Evolutionary conservation across 2,113 vertebrate species (phyloP), one percentile per base, ranked within the genome.

Genomic region (Suricata suricatta): DNA sequence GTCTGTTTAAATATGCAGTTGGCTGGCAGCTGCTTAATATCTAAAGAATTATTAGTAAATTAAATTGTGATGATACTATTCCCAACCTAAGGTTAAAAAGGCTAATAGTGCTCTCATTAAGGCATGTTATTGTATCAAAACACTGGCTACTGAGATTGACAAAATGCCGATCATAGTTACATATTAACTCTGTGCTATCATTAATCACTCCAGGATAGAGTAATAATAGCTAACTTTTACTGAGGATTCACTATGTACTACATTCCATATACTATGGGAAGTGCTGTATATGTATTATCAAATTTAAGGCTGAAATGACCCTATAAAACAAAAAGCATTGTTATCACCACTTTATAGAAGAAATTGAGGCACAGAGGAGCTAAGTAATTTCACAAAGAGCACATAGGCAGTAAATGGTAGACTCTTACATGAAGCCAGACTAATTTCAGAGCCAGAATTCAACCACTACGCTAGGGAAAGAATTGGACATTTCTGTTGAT

Each of bases 341-440:
- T 57, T 89, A 60, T 50, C 31, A 10, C 23, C 5, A 92, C 74
- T 88, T 93, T 41, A 74, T 35, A 84, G 85, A 85, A 72, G 63
- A 94, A 94, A 92, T 5, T 47, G 64, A 82, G 5, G 23, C 33
- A 96, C 38, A 92, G 54, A 74, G 89, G 44, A 35, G 52, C 44
- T 97, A 97, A 91, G 29, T 44, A 92, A 91, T 91, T 93, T 91
- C 44, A 93, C 4, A 38, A 93, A 82, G 52, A 93, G 47, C 11
- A 89, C 31, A 89, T 16, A 87, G 27, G 35, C 95, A 95, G 68
- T 84, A 88, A 60, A 14, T 31, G 54, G 31, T 50, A 90, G 47
- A 96, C 52, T 8, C 7, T 91, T 17, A 47, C 92, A 89, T 35
- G 31, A 93, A 81, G 52, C 72, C n/a, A 82, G 23, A 84, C 8